phyloP scores from a whole-genome alignment of 2,113 vertebrate species.

The Megaleporinus macrocephalus region DNA sequence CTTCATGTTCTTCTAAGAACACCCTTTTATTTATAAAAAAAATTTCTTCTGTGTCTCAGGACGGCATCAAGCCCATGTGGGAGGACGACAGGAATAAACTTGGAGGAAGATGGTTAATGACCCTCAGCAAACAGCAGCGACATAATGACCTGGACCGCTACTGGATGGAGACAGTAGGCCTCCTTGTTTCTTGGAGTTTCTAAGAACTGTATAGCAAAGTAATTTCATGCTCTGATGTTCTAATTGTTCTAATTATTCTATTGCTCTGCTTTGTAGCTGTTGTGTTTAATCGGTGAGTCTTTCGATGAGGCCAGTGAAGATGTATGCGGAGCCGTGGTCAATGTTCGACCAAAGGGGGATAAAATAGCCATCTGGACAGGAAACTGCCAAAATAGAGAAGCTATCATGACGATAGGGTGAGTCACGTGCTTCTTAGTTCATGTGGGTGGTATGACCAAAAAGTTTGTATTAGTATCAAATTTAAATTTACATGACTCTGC shows the following conservation, averaged over 20 bases:
- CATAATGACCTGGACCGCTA: slow-evolving; percentile 83
- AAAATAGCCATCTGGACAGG: slow-evolving; percentile 85
- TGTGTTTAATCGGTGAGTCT: slow-evolving; percentile 84
- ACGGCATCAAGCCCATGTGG: slow-evolving; percentile 86
- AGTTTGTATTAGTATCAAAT: no score
- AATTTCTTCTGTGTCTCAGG: slow-evolving; percentile 62
- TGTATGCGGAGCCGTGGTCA: slow-evolving; percentile 83
- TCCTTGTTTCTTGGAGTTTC: background rate
- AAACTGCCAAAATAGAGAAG: slow-evolving; percentile 83
- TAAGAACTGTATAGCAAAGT: no score
- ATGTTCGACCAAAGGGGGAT: slow-evolving; percentile 82
- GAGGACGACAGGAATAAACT: slow-evolving; percentile 84
- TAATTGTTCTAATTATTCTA: slow-evolving; percentile 1
- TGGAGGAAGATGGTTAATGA: slow-evolving; percentile 84
- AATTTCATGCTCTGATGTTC: background rate
- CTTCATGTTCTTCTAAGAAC: background rate
- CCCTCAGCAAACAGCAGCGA: slow-evolving; percentile 82
- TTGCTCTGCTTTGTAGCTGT: slow-evolving; percentile 69
- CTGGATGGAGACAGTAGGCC: slow-evolving; percentile 83
- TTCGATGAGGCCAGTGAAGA: slow-evolving; percentile 84
- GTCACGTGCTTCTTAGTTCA: background rate
- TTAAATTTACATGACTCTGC: no score
- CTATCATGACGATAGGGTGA: slow-evolving; percentile 85
- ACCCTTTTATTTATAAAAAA: no score
- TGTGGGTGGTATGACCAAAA: no score